Conservation (phyloP, 1,140 invertebrate genomes). For the Papilio polytes region DNA sequence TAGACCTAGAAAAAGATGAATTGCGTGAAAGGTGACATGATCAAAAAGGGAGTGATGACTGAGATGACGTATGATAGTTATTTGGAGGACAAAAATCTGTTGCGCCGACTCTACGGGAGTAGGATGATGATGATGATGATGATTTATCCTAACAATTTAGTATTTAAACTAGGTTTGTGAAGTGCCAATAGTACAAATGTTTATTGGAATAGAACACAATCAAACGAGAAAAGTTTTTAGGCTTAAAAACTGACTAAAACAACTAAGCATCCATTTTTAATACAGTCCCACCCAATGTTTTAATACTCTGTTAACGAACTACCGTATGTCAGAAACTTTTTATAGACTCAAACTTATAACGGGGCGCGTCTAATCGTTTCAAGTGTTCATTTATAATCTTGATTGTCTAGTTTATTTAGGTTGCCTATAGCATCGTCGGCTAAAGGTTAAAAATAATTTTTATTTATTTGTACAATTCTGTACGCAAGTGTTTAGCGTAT, state of each 20-base stretch:
- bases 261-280: too few species aligned
- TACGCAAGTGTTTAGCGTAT: neutral
- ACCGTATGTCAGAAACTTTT: neutral
- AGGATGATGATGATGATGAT: too few species aligned
- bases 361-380: neutral
- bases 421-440: neutral
- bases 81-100: too few species aligned
- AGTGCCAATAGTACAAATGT: too few species aligned
- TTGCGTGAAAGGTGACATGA: too few species aligned
- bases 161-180: too few species aligned
- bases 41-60: too few species aligned
- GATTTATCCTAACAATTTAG: too few species aligned
- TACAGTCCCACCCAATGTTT: neutral
- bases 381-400: neutral
- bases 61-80: too few species aligned
- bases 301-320: neutral
- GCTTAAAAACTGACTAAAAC: neutral
- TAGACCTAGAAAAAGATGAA: too few species aligned
- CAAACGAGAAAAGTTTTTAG: neutral
- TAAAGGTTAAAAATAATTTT: neutral
- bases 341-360: neutral
- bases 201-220: too few species aligned
- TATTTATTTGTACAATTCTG: neutral
- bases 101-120: too few species aligned
- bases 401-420: slow-evolving; percentile 1